Evolutionary conservation across 2,797 vertebrate species (phyloP), one percentile per base, ranked within the genome.

Genomic region (Trichosurus vulpecula): DNA sequence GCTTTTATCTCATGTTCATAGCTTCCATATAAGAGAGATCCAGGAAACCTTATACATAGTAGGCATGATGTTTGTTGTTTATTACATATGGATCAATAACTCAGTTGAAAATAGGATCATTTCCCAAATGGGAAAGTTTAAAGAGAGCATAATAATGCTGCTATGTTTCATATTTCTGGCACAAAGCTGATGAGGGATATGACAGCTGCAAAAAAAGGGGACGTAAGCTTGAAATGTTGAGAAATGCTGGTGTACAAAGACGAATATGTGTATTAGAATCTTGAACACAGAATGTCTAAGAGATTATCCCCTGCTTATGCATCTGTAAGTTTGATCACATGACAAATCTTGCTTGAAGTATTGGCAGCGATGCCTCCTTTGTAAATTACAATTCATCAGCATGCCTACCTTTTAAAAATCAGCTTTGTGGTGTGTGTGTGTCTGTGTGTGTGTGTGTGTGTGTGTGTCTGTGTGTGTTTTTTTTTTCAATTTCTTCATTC

Each of bases 11-110:
- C 61, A 41, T 92, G n/a, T 87, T 95, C 27, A 29, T 52, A 57
- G 81, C 6, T 74, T 54, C 81, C 66, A 56, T 90, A 53, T 92
- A 19, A 94, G 47, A 90, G 55, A 29, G 91, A 92, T 47, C 81
- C 29, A 90, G 90, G 92, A 14, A 91, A 41, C n/a, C 56, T 92
- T 35, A 29, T 81, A 92, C 94, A 91, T 53, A 53, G n/a, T 54
- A 92, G 55, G 51, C 53, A 95, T 47, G 89, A 95, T 61, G 93
- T 47, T 91, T 94, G 56, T 58, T 87, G 56, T 90, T 95, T 9
- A 66, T 91, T n/a, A 66, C 92, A 90, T 25, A n/a, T 10, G 81
- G 1, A 92, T 22, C n/a, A 93, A 61, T 61, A 57, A 81, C 94
- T 95, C 51, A 92, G 22, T n/a, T 47, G 47, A 74, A 95, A 91